Percentiles rank a stretch among this genome's conserved stretches.
Conservation (phyloP, 1,140 invertebrate genomes). For the Macrobrachium nipponense region DNA sequence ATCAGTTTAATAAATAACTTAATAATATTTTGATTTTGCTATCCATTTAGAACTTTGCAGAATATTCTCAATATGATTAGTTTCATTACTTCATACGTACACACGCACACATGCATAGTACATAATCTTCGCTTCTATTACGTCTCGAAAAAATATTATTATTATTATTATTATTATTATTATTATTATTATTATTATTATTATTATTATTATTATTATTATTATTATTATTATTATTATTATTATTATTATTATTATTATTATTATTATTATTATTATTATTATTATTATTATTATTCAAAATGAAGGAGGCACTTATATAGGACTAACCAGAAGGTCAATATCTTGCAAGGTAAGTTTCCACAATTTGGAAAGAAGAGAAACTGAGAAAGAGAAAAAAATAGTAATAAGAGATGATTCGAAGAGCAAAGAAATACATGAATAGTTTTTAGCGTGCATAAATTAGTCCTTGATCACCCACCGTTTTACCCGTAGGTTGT, state of each 20-base stretch:
- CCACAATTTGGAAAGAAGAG: too few species aligned
- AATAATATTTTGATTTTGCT: too few species aligned
- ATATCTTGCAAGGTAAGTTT: too few species aligned
- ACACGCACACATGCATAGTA: neutral
- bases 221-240: too few species aligned
- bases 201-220: neutral
- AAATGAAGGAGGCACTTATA: too few species aligned
- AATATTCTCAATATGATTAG: neutral
- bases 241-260: too few species aligned
- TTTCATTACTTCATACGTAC: neutral
- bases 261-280: too few species aligned
- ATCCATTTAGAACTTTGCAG: neutral
- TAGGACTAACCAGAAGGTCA: too few species aligned
- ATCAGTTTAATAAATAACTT: too few species aligned
- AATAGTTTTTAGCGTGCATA: neutral
- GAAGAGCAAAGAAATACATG: neutral
- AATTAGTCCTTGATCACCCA: too few species aligned
- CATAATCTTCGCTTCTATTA: neutral
- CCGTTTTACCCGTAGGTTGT: constrained; percentile 65
- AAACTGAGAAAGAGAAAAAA: too few species aligned
- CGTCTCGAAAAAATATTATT: neutral
- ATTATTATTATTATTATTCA: too few species aligned
- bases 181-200: neutral
- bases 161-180: neutral
- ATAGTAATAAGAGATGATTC: neutral